These are phyloP conservation scores for Anser brachyrhynchus DNA, from an alignment of 2,113 vertebrate species.

Conservation along the genomic window DNA sequence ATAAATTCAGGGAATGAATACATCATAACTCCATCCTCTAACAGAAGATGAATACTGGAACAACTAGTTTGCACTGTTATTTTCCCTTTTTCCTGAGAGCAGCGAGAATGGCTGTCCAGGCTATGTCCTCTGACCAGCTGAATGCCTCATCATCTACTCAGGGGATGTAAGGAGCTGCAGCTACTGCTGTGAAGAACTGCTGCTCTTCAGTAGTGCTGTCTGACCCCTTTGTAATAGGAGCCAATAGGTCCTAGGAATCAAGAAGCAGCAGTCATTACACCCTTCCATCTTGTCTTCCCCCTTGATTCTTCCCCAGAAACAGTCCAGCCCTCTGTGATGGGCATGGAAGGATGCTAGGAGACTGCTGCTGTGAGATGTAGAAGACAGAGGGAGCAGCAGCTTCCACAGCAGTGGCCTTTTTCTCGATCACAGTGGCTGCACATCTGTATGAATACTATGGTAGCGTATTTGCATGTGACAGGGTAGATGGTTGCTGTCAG, in stretches of 20 bases:
- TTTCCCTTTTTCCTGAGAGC: neutral
- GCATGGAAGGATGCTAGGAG: neutral
- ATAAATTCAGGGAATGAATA: neutral
- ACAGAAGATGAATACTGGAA: neutral
- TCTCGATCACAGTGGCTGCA: neutral
- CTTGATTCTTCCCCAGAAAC: neutral
- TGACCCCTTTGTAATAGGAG: rapidly evolving
- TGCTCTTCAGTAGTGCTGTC: neutral
- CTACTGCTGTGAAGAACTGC: neutral
- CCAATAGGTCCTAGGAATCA: neutral
- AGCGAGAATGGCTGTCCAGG: neutral
- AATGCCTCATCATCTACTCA: neutral
- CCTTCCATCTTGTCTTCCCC: neutral
- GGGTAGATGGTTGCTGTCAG: neutral
- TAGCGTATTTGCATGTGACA: rapidly evolving
- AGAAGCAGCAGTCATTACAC: neutral
- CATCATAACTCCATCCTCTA: neutral
- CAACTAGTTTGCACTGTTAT: neutral
- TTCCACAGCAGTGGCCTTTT: neutral
- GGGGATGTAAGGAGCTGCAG: neutral
- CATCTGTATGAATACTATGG: neutral
- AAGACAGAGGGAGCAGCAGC: neutral
- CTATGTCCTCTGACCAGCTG: neutral
- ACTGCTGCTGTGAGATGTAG: neutral
- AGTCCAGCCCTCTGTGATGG: neutral